A percentile compares a stretch with the other conserved stretches of the same genome.
Conservation (phyloP, 2,888 invertebrate species). For the Drosophila atroscutellata region DNA sequence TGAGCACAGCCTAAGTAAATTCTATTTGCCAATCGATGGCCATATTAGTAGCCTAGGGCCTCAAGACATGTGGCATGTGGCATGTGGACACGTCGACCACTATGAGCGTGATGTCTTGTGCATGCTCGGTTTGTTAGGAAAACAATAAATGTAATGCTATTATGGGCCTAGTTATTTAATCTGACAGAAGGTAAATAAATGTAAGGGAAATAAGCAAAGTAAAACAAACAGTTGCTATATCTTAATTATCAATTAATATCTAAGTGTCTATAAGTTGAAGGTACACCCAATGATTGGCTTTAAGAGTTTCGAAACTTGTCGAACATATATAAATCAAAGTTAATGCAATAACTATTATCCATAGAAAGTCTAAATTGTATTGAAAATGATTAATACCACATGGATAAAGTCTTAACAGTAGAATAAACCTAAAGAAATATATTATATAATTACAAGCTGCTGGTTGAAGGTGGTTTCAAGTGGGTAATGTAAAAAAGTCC, state of each 20-base stretch:
- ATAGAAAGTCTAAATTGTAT: not conserved
- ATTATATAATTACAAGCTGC: not conserved
- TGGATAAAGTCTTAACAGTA: not conserved
- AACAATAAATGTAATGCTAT: constrained; percentile 13
- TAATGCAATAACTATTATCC: not conserved
- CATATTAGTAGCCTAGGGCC: constrained; percentile 30
- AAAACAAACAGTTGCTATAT: not conserved
- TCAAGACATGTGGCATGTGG: not conserved
- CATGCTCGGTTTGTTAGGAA: constrained; percentile 6
- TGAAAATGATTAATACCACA: not conserved
- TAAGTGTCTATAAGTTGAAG: not conserved
- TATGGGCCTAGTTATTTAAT: constrained; percentile 1
- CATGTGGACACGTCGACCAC: not conserved
- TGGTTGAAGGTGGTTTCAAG: constrained; percentile 2
- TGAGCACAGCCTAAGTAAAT: constrained; percentile 18
- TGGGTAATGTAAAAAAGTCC: constrained; percentile 21
- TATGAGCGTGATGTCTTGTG: not conserved
- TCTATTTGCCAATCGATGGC: constrained; percentile 41
- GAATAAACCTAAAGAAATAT: not conserved
- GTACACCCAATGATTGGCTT: not conserved
- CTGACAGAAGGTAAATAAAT: not conserved
- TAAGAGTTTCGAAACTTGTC: not conserved
- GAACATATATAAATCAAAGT: not conserved
- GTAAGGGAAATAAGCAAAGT: not conserved
- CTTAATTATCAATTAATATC: constrained; percentile 1